Evolutionary conservation across 1,140 invertebrate genomes (phyloP).

Genomic region (Bombus fervidus): DNA sequence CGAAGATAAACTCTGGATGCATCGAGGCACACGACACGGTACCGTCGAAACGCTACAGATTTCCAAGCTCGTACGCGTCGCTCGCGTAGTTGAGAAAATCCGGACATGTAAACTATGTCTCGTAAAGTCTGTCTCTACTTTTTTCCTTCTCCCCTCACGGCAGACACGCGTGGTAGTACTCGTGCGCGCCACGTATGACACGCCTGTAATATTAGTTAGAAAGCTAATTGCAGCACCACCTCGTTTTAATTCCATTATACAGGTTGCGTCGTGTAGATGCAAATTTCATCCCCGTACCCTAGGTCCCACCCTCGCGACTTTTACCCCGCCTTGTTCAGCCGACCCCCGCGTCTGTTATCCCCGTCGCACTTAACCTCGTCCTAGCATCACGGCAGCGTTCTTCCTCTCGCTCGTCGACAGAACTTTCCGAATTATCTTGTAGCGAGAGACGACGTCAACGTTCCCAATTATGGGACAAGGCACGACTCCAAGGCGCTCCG

Average conservation of each 20-base stretch:
- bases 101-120: constrained; percentile 4
- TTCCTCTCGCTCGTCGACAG: constrained; percentile 23
- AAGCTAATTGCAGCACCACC: constrained; percentile 73
- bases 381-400: constrained; percentile 24
- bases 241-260: constrained; percentile 79
- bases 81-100: not conserved
- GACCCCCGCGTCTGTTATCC: constrained; percentile 21
- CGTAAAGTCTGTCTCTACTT: not conserved
- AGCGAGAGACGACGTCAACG: constrained; percentile 68
- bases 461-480: constrained; percentile 66
- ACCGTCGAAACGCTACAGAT: constrained; percentile 4
- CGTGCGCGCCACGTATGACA: constrained; percentile 37
- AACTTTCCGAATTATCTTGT: constrained; percentile 80
- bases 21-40: not conserved
- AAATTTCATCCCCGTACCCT: constrained; percentile 66
- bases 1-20: not conserved
- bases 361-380: constrained; percentile 35
- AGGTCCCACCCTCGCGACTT: not conserved
- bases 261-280: constrained; percentile 72
- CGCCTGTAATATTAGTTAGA: constrained; percentile 60
- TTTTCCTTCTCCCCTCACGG: not conserved
- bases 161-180: not conserved
- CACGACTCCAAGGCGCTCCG: constrained; percentile 56
- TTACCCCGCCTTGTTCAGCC: constrained; percentile 18
- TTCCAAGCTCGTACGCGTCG: not conserved